Base-by-base conservation (phyloP, 2,888 invertebrate species). In the Maniola hyperantus region DNA sequence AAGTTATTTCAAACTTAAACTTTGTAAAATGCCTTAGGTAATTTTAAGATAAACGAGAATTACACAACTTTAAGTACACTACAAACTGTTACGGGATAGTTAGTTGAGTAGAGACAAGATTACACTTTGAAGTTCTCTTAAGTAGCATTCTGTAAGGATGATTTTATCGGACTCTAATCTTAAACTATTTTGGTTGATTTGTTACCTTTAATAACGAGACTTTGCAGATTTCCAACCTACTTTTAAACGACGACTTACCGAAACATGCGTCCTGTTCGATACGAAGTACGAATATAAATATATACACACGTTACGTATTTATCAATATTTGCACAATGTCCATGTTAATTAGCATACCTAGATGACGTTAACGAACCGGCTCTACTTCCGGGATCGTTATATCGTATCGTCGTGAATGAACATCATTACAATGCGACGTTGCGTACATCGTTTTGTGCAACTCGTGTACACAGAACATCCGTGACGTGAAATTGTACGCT, bases 361-460 rank as follows among this genome's bases (percentile, higher is more conserved):
- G 77, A 85, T 85, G 88, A 89, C 88, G 89, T 85, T 86, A 83
- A 85, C 75, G 82, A 89, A 91, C 89, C 87, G 87, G 89, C 88
- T 87, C 78, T 79, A 89, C 90, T 91, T 91, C 91, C 91, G 91
- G 91, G 91, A 87, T 86, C 84, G 84, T 84, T 88, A 87, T 79
- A 85, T 87, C 82, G 84, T 79, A 78, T 75, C 82, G 81, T 81
- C 79, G 83, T 87, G 85, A 89, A 87, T 86, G 88, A 87, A 83
- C 84, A 87, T 85, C 83, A 82, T 83, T 84, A 85, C 81, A 84
- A 84, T 82, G 79, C 79, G 80, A 80, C 79, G 77, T 79, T 79
- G 77, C 76, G 78, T 76, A 72, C 72, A 71, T 75, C 74, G 78
- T 76, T 79, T 66, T 60, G 79, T 73, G 79, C 82, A 81, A 81